Conservation (phyloP, 2,113 vertebrate species). For the Macquaria ambigua region DNA sequence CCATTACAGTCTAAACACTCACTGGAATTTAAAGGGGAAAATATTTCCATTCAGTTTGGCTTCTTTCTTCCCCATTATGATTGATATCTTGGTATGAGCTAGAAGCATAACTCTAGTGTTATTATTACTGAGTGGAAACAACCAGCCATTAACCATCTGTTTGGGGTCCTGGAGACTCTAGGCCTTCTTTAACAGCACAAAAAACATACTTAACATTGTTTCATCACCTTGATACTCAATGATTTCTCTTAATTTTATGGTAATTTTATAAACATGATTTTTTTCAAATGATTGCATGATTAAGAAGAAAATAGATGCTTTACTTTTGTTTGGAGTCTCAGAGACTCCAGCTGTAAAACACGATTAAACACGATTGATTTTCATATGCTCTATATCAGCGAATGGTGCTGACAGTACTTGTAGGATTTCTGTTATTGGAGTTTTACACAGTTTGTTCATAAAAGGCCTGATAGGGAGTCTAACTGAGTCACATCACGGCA, state of each 20-base stretch:
- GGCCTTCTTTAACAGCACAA: not conserved
- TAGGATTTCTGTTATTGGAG: not conserved
- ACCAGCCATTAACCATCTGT: slow-evolving; percentile 37
- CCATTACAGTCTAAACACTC: slow-evolving; percentile 46
- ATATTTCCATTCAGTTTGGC: slow-evolving; percentile 19
- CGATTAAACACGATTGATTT: too few relatives aligned
- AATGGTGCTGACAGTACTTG: not conserved
- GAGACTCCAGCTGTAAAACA: too few relatives aligned
- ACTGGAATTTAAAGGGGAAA: slow-evolving; percentile 44
- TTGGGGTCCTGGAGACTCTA: not conserved
- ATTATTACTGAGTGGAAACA: slow-evolving; percentile 36
- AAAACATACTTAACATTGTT: not conserved
- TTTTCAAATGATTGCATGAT: not conserved
- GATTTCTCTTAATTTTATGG: not conserved
- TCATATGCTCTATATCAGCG: too few relatives aligned
- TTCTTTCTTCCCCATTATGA: slow-evolving; percentile 7
- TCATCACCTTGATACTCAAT: not conserved
- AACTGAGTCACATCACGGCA: not conserved
- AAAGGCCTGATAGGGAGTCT: not conserved
- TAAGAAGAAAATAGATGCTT: not conserved
- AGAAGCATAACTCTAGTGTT: slow-evolving; percentile 13
- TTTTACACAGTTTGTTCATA: not conserved
- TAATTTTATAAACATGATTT: not conserved
- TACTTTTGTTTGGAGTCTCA: not conserved
- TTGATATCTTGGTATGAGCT: slow-evolving; percentile 21